Evolutionary conservation across 2,797 vertebrate species (phyloP), one percentile per base, ranked within the genome.

Genomic region (Alosa sapidissima): DNA sequence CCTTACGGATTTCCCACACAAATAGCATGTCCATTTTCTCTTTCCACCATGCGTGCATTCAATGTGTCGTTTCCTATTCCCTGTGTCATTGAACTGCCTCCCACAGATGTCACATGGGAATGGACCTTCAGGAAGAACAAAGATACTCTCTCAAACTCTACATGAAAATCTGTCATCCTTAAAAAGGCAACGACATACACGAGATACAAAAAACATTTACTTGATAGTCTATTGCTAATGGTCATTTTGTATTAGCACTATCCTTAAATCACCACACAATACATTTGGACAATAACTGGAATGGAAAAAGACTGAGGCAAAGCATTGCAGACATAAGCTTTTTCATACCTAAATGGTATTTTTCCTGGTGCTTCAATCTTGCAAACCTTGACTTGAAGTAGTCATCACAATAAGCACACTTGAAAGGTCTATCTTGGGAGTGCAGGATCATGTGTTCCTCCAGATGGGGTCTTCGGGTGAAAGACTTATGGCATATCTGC

Each of bases 401-500:
- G 86, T 99, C 97, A 33, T 99, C 98, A 72, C 98, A 99, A 92
- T 97, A 99, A 84, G 96, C 95, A 87, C 98, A 99, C 90, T 99
- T 99, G 85, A 99, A 99, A 49, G 98, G 98, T 83, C 97, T 97
- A 91, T 98, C 97, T 90, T 99, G 98, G 85, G 97, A 97, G 92
- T 99, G 98, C 62, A 99, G 95, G 88, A 99, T 99, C 98, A 98
- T 99, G 91, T 99, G 98, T 88, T 99, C 98, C 89, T 99, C 96
- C 89, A 99, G 93, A 84, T 99, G 98, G 85, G 97, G 98, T 88
- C 97, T 95, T 84, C 98, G 96, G 81, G 96, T 98, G 92, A 99
- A 99, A 68, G 96, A 97, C 90, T 99, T 99, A 91, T 97, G 96
- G 91, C 98, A 99, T 91, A 98, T 95, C 98, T 99, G 41, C 19